Evolutionary conservation across 2,888 invertebrate species (phyloP).

Genomic region (Andricus curvator): DNA sequence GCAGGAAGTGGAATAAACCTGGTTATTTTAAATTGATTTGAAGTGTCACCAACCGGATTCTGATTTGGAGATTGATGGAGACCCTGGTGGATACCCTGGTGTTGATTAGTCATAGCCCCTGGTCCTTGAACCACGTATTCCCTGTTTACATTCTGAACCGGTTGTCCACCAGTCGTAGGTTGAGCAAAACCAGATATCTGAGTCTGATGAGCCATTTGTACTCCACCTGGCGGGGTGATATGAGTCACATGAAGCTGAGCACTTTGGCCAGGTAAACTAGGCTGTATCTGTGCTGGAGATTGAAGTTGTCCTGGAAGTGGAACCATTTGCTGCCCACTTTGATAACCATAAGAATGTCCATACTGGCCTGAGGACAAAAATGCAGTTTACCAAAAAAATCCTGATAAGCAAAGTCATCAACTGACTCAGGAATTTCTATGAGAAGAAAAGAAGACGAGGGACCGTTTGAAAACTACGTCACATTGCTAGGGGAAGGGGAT

Average conservation of each 20-base stretch:
- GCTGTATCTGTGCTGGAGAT: conserved; percentile 66
- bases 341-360: conserved; percentile 65
- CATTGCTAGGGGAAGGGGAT: too few species aligned
- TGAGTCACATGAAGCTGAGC: conserved; percentile 75
- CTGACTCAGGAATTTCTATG: background rate
- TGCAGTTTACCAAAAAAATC: background rate
- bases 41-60: conserved; percentile 58
- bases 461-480: too few species aligned
- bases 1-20: too few species aligned
- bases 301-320: conserved; percentile 74
- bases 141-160: conserved; percentile 65
- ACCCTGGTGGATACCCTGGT: conserved; percentile 67
- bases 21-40: background rate
- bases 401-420: background rate
- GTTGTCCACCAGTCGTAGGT: conserved; percentile 62
- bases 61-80: conserved; percentile 64
- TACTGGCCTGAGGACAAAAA: conserved; percentile 49
- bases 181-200: conserved; percentile 71
- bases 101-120: conserved; percentile 54
- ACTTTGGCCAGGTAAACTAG: conserved; percentile 73
- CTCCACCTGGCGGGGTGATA: conserved; percentile 72
- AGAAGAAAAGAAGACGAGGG: background rate
- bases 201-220: conserved; percentile 75
- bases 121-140: conserved; percentile 70
- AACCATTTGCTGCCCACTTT: conserved; percentile 67